A percentile compares a stretch with the other conserved stretches of the same genome.
These are phyloP conservation scores for Odontophorus gujanensis DNA, from an alignment of 2,113 vertebrate genomes.

Conservation along the genomic window DNA sequence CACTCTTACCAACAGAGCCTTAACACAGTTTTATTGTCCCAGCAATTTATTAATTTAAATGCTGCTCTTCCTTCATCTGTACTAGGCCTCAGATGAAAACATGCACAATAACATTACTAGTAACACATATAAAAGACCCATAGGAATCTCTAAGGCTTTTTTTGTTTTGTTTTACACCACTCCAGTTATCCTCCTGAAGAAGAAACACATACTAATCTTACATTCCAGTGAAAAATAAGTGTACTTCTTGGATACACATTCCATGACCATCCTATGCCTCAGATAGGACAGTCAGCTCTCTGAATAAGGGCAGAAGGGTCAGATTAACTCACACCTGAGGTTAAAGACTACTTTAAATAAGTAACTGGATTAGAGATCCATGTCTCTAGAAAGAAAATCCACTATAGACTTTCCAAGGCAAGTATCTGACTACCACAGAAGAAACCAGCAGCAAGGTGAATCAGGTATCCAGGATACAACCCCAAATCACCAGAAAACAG, in stretches of 20 bases:
- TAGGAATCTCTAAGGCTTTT: not conserved
- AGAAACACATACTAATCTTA: not conserved
- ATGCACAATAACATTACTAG: not conserved
- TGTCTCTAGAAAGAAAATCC: not conserved
- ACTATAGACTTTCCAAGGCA: not conserved
- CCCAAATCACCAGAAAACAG: not conserved
- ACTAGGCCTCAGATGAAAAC: not conserved
- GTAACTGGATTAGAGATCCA: not conserved
- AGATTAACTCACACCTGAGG: not conserved
- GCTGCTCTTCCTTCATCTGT: not conserved
- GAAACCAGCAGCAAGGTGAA: not conserved
- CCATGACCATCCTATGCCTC: not conserved
- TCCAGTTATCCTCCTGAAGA: not conserved
- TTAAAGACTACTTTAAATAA: not conserved
- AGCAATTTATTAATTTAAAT: not conserved
- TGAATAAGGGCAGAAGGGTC: not conserved
- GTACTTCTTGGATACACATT: not conserved
- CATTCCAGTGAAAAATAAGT: not conserved
- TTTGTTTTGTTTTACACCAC: not conserved
- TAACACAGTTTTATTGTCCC: not conserved
- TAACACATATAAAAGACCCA: not conserved
- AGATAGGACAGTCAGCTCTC: not conserved
- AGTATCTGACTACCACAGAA: not conserved
- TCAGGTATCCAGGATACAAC: not conserved
- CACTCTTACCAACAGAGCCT: not conserved